A percentile compares a stretch with the other conserved stretches of the same genome.
Conservation (phyloP, 2,797 vertebrate genomes). For the Telmatherina bonti region DNA sequence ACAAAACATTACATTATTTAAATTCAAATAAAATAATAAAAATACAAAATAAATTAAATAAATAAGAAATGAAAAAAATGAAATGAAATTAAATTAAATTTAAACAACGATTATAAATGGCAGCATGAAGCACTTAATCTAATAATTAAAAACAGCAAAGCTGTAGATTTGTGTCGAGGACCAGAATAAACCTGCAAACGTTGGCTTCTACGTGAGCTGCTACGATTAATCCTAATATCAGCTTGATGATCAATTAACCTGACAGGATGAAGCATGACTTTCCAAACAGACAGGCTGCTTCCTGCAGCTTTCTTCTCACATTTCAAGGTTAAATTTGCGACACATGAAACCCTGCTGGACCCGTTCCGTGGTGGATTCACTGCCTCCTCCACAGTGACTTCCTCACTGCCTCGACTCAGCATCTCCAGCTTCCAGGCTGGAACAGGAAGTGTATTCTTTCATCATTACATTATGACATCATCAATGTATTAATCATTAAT, state of each 20-base stretch:
- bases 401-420: constrained; percentile 8
- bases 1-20: no score
- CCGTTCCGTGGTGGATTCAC: no score
- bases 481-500: no score
- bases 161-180: constrained; percentile 12
- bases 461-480: no score
- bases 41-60: no score
- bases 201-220: constrained; percentile 47
- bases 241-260: constrained; percentile 60
- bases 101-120: no score
- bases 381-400: constrained; percentile 46
- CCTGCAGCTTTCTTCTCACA: constrained; percentile 45
- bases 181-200: constrained; percentile 56
- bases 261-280: constrained; percentile 48
- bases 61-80: no score
- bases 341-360: constrained; percentile 25
- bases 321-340: constrained; percentile 43
- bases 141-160: no score
- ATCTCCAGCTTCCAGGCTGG: constrained; percentile 1
- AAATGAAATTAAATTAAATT: no score
- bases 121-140: no score
- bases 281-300: constrained; percentile 49
- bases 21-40: no score
- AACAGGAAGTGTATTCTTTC: constrained; percentile 34
- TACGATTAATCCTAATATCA: constrained; percentile 50